Conservation (phyloP, 1,140 invertebrate species). For the Agraylea sexmaculata region DNA sequence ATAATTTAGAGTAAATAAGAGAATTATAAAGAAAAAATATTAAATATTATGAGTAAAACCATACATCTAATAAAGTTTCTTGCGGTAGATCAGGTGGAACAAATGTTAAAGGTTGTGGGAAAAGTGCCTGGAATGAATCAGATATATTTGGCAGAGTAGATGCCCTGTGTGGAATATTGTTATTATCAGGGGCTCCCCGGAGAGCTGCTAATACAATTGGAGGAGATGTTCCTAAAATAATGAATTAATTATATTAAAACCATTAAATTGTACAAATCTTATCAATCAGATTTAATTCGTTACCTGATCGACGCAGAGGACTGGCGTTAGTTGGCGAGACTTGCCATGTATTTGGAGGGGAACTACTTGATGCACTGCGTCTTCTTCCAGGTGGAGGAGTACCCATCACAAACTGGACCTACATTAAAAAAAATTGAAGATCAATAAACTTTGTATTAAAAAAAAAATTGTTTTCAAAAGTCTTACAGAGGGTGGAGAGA, state of each 20-base stretch:
- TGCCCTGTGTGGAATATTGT: slow-evolving; percentile 51
- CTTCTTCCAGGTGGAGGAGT: slow-evolving; percentile 65
- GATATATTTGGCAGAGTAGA: slow-evolving; percentile 51
- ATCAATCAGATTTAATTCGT: slow-evolving; percentile 7
- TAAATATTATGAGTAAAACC: slow-evolving; percentile 13
- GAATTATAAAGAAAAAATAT: slow-evolving; percentile 2
- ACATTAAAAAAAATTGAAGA: slow-evolving; percentile 12
- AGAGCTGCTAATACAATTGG: slow-evolving; percentile 49
- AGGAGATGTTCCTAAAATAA: slow-evolving; percentile 50
- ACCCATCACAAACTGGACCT: slow-evolving; percentile 83
- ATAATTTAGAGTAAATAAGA: slow-evolving; percentile 9
- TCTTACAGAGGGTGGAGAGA: slow-evolving; percentile 77
- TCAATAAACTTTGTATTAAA: neutral
- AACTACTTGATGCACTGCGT: slow-evolving; percentile 53
- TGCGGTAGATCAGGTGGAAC: slow-evolving; percentile 84
- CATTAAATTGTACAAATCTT: neutral
- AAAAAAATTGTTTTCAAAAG: neutral
- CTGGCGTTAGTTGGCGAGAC: slow-evolving; percentile 55
- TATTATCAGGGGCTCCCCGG: slow-evolving; percentile 39
- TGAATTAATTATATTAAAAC: slow-evolving; percentile 4
- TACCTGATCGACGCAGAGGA: slow-evolving; percentile 61
- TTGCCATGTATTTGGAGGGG: slow-evolving; percentile 69
- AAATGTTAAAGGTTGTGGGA: slow-evolving; percentile 60
- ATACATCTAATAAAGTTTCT: slow-evolving; percentile 84
- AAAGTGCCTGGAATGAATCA: slow-evolving; percentile 28